Evolutionary conservation across 2,113 vertebrate genomes (phyloP).

Genomic region (Megaleporinus macrocephalus): DNA sequence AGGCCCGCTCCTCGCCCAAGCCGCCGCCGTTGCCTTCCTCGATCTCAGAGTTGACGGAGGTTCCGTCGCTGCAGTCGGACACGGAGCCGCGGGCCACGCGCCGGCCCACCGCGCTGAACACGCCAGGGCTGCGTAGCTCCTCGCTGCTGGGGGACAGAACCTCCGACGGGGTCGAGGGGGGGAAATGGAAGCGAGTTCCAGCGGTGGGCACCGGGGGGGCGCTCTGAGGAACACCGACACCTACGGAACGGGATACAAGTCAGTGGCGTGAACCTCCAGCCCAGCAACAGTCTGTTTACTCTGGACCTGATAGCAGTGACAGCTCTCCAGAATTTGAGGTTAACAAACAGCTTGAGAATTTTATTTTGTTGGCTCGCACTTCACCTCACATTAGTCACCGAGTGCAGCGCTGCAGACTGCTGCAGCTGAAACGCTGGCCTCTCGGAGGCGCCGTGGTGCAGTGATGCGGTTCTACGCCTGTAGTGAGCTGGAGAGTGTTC

Average conservation of each 20-base stretch:
- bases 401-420: neutral
- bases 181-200: conserved; percentile 88
- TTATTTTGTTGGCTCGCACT: no score
- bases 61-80: conserved; percentile 91
- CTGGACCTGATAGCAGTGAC: no score
- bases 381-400: no score
- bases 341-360: no score
- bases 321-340: no score
- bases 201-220: conserved; percentile 87
- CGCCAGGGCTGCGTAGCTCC: conserved; percentile 85
- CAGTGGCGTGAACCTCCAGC: neutral
- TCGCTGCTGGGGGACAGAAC: conserved; percentile 87
- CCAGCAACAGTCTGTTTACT: neutral
- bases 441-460: no score
- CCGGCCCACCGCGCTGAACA: conserved; percentile 81
- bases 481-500: conserved; percentile 19
- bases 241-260: conserved; percentile 61
- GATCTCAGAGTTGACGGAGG: conserved; percentile 86
- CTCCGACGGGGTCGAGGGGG: conserved; percentile 86
- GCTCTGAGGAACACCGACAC: conserved; percentile 87
- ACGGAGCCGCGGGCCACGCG: conserved; percentile 86
- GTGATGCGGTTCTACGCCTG: neutral
- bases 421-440: neutral
- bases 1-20: conserved; percentile 64
- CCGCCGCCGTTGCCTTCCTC: conserved; percentile 83